Conservation (phyloP, 2,113 vertebrate genomes). For the Engystomops pustulosus region DNA sequence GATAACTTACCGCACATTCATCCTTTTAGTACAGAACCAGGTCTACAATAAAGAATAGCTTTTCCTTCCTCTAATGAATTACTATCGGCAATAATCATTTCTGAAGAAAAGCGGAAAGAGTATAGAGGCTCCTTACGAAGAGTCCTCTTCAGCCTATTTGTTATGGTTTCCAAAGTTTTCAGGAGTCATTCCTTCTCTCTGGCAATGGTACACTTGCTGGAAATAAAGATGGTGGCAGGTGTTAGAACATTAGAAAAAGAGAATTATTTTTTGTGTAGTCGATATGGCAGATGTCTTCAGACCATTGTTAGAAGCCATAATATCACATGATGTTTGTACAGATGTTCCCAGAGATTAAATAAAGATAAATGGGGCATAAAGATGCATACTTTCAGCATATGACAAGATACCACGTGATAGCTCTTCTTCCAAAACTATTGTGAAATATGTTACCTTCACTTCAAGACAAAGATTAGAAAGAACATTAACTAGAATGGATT, state of each 20-base stretch:
- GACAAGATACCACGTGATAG: background rate
- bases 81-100: slow-evolving; percentile 89
- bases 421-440: background rate
- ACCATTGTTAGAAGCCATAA: background rate
- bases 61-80: slow-evolving; percentile 89
- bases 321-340: background rate
- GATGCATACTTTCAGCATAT: background rate
- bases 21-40: slow-evolving; percentile 91
- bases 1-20: slow-evolving; percentile 95
- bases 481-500: background rate
- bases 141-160: slow-evolving; percentile 89
- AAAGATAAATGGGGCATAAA: slow-evolving; percentile 1
- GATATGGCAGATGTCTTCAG: background rate
- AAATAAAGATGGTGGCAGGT: slow-evolving; percentile 65
- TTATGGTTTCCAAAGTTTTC: slow-evolving; percentile 88
- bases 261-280: background rate
- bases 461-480: background rate
- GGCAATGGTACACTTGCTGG: slow-evolving; percentile 95
- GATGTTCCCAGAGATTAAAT: slow-evolving; percentile 10
- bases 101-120: slow-evolving; percentile 87
- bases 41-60: slow-evolving; percentile 89
- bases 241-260: background rate
- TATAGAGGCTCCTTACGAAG: slow-evolving; percentile 88
- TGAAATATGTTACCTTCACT: background rate
- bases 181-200: slow-evolving; percentile 91